phyloP scores from a whole-genome alignment of 2,888 invertebrate genomes.

The Spilosoma lubricipeda region DNA sequence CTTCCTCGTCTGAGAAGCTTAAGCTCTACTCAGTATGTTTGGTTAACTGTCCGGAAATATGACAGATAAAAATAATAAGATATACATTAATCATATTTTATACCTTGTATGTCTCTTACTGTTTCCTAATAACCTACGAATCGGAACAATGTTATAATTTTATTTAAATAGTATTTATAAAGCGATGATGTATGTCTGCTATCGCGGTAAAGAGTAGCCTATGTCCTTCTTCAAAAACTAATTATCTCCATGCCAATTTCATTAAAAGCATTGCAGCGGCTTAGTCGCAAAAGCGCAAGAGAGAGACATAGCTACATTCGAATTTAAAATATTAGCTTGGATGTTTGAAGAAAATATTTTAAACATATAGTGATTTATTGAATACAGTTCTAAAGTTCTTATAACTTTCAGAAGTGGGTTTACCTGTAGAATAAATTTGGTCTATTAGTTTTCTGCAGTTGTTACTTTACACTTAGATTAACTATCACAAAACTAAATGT shows the following conservation, averaged over 20 bases:
- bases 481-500: not conserved
- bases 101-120: not conserved
- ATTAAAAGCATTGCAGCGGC: too few species aligned
- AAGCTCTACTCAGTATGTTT: not conserved
- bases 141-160: not conserved
- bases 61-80: not conserved
- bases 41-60: not conserved
- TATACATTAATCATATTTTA: not conserved
- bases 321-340: too few species aligned
- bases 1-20: conserved; percentile 27
- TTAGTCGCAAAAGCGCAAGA: too few species aligned
- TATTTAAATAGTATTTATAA: not conserved
- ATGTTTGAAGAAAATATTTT: not conserved
- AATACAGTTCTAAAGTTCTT: not conserved
- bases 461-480: not conserved
- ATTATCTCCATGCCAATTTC: too few species aligned
- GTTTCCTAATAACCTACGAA: not conserved
- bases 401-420: not conserved
- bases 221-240: too few species aligned
- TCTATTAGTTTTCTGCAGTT: not conserved
- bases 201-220: too few species aligned
- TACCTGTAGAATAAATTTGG: not conserved
- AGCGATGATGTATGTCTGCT: too few species aligned
- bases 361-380: too few species aligned
- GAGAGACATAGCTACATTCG: too few species aligned